Conservation (phyloP, 1,140 invertebrate species). For the Sminthurides bifidus region DNA sequence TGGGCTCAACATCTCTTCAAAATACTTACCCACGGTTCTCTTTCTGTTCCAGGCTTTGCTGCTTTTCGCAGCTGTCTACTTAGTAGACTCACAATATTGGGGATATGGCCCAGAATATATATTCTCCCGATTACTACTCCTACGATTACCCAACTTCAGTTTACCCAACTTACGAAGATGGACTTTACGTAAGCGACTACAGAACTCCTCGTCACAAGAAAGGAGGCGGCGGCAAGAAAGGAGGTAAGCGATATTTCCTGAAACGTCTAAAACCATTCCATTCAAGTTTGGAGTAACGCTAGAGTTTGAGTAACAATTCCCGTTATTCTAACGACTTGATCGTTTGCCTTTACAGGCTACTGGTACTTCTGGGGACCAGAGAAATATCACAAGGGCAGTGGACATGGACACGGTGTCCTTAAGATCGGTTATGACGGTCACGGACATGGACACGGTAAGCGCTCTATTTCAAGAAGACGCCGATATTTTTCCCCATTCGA, state of each 20-base stretch:
- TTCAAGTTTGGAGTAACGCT: too few species aligned
- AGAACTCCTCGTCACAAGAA: neutral
- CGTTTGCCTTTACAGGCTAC: too few species aligned
- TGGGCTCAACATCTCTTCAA: too few species aligned
- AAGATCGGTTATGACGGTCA: too few species aligned
- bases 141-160: slow-evolving; percentile 12
- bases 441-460: slow-evolving; percentile 13
- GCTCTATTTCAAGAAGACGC: too few species aligned
- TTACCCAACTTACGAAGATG: too few species aligned
- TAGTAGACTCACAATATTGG: slow-evolving; percentile 19
- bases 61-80: slow-evolving; percentile 24
- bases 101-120: slow-evolving; percentile 16
- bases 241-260: too few species aligned
- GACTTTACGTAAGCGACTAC: too few species aligned
- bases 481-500: too few species aligned
- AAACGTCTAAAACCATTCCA: too few species aligned
- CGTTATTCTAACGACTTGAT: too few species aligned
- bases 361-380: slow-evolving; percentile 29
- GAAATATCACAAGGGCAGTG: neutral
- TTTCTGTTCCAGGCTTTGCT: slow-evolving; percentile 18
- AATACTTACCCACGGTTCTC: neutral
- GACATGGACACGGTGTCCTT: neutral
- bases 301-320: too few species aligned
- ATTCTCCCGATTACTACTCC: neutral
- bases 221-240: slow-evolving; percentile 16